These are phyloP conservation scores for Drosophila neutralis DNA, from an alignment of 2,888 invertebrate genomes.

Conservation along the genomic window DNA sequence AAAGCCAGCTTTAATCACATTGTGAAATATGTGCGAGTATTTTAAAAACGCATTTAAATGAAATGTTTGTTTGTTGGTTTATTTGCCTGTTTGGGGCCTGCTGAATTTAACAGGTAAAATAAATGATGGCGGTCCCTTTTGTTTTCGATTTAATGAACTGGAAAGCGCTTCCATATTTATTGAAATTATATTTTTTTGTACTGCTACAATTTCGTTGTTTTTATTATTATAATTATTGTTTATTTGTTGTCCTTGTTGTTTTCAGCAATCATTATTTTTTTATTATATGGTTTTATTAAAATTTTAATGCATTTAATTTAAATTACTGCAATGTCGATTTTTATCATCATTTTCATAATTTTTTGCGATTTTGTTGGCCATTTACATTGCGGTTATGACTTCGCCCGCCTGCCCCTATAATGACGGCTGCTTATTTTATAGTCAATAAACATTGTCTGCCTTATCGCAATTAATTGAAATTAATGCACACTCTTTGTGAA, in stretches of 20 bases:
- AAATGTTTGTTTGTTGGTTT: conserved; percentile 53
- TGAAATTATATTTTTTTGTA: conserved; percentile 47
- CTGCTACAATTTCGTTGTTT: conserved; percentile 34
- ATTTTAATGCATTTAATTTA: conserved; percentile 77
- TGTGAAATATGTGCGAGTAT: conserved; percentile 29
- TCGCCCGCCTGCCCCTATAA: background rate
- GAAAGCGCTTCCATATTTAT: conserved; percentile 77
- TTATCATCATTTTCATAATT: conserved; percentile 60
- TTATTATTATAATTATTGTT: conserved; percentile 68
- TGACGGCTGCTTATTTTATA: conserved; percentile 58
- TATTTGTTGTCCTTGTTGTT: conserved; percentile 49
- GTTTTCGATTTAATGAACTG: conserved; percentile 79
- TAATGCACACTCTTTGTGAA: conserved; percentile 60
- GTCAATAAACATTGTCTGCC: conserved; percentile 72
- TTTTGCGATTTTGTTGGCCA: conserved; percentile 51
- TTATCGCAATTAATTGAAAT: conserved; percentile 77
- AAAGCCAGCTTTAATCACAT: conserved; percentile 72
- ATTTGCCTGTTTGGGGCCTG: conserved; percentile 27
- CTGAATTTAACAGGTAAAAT: conserved; percentile 57
- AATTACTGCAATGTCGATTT: conserved; percentile 71
- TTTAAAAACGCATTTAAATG: conserved; percentile 49
- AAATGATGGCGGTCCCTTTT: conserved; percentile 67
- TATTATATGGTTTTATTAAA: conserved; percentile 46
- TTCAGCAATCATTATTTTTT: conserved; percentile 16
- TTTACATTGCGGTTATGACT: conserved; percentile 56